phyloP scores from a whole-genome alignment of 2,113 vertebrate species.

The Ardeotis arabs region DNA sequence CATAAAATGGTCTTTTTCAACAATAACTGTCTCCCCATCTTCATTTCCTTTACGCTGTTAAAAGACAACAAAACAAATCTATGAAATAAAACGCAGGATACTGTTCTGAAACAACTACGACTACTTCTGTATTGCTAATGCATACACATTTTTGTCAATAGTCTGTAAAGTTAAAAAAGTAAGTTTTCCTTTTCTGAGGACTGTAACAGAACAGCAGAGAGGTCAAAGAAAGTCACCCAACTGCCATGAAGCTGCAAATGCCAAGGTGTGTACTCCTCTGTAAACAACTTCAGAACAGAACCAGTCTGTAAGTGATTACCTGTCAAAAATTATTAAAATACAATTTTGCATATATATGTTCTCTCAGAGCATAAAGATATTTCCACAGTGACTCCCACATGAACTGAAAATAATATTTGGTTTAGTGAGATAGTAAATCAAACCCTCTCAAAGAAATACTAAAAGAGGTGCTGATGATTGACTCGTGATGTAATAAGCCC shows the following conservation, averaged over 20 bases:
- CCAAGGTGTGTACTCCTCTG: not conserved
- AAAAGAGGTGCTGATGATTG: not conserved
- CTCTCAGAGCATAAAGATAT: not conserved
- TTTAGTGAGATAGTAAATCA: not conserved
- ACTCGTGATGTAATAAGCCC: not conserved
- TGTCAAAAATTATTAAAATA: not conserved
- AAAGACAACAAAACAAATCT: not conserved
- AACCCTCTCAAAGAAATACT: not conserved
- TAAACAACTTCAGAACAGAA: not conserved
- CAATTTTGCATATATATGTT: not conserved
- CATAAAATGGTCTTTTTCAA: slow-evolving; percentile 91
- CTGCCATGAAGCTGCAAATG: not conserved
- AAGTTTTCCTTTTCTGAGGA: not conserved
- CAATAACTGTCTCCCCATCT: slow-evolving; percentile 82
- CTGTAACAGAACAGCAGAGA: not conserved
- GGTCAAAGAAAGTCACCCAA: not conserved
- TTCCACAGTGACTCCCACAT: not conserved
- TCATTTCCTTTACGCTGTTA: slow-evolving; percentile 76
- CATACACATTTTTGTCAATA: accelerated
- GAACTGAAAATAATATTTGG: not conserved
- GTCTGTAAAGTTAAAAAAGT: not conserved
- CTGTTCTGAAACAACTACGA: accelerated
- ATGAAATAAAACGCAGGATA: not conserved
- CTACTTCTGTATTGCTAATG: not conserved
- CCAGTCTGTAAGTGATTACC: not conserved